Conservation (phyloP, 2,888 invertebrate genomes). For the Nemapogon koenigi region DNA sequence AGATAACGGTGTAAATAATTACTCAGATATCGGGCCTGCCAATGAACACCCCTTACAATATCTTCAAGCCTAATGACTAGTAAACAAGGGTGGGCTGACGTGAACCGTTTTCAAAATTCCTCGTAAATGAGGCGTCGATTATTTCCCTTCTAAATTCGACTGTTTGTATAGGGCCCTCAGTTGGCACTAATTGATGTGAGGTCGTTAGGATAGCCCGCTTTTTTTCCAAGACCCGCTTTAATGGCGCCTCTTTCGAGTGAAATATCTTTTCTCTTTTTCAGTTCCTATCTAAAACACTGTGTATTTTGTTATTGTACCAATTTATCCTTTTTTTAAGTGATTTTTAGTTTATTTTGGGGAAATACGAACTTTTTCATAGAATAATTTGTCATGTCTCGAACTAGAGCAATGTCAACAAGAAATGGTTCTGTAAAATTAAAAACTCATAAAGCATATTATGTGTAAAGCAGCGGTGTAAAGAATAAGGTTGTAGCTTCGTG, state of each 20-base stretch:
- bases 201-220: slow-evolving; percentile 19
- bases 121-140: slow-evolving; percentile 14
- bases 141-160: slow-evolving; percentile 16
- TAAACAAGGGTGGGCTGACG: slow-evolving; percentile 14
- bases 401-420: too few relatives aligned
- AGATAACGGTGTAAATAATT: slow-evolving; percentile 9
- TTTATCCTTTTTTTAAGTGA: background rate
- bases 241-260: slow-evolving; percentile 42
- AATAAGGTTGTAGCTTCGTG: too few relatives aligned
- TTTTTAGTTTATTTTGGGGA: background rate
- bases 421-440: too few relatives aligned
- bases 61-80: slow-evolving; percentile 18
- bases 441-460: too few relatives aligned
- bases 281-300: background rate
- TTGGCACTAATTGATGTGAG: slow-evolving; percentile 47
- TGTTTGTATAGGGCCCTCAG: slow-evolving; percentile 20
- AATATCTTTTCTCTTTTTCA: slow-evolving; percentile 41
- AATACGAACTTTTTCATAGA: too few relatives aligned
- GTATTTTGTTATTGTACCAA: background rate
- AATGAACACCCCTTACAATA: slow-evolving; percentile 8
- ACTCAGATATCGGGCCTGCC: slow-evolving; percentile 8
- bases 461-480: too few relatives aligned
- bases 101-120: slow-evolving; percentile 8
- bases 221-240: slow-evolving; percentile 41
- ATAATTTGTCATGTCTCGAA: too few relatives aligned